A percentile compares a stretch with the other conserved stretches of the same genome.
phyloP scores from a whole-genome alignment of 1,140 invertebrate species.

The Drosophila simulans region DNA sequence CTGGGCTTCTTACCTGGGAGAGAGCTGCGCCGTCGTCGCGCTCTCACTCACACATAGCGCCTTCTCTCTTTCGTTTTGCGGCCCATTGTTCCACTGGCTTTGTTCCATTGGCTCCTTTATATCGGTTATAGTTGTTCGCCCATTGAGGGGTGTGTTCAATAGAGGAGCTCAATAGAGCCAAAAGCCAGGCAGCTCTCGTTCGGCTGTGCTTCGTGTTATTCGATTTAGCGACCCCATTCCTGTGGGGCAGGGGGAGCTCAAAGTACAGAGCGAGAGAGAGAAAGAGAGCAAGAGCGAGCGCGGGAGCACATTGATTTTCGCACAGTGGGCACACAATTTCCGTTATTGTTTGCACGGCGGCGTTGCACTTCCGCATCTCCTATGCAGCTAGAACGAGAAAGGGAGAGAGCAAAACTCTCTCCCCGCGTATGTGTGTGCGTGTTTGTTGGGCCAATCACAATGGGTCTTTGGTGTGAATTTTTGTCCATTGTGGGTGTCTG shows the following conservation, averaged over 20 bases:
- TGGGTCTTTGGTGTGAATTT: slow-evolving; percentile 80
- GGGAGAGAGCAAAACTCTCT: slow-evolving; percentile 8
- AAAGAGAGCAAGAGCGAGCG: slow-evolving; percentile 5
- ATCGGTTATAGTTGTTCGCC: slow-evolving; percentile 77
- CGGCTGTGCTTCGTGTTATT: slow-evolving; percentile 67
- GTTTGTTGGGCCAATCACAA: slow-evolving; percentile 77
- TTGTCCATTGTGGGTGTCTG: slow-evolving; percentile 80
- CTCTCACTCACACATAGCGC: slow-evolving; percentile 38
- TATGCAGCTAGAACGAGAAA: slow-evolving; percentile 39
- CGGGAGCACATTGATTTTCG: slow-evolving; percentile 46
- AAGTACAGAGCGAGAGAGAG: not conserved
- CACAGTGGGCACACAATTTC: slow-evolving; percentile 73
- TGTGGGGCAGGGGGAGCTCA: slow-evolving; percentile 8
- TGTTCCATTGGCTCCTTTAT: slow-evolving; percentile 83
- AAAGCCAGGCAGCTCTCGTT: slow-evolving; percentile 34
- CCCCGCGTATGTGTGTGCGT: slow-evolving; percentile 9
- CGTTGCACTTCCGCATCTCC: slow-evolving; percentile 73
- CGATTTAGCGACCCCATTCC: slow-evolving; percentile 63
- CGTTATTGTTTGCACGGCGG: slow-evolving; percentile 76
- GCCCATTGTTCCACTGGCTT: slow-evolving; percentile 70
- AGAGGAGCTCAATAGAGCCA: slow-evolving; percentile 69
- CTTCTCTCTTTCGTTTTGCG: slow-evolving; percentile 51
- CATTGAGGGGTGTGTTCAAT: slow-evolving; percentile 83
- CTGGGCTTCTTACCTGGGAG: slow-evolving; percentile 33
- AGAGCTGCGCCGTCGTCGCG: slow-evolving; percentile 40